Evolutionary conservation across 2,113 vertebrate genomes (phyloP).

Genomic region (Halcyon malimbica): DNA sequence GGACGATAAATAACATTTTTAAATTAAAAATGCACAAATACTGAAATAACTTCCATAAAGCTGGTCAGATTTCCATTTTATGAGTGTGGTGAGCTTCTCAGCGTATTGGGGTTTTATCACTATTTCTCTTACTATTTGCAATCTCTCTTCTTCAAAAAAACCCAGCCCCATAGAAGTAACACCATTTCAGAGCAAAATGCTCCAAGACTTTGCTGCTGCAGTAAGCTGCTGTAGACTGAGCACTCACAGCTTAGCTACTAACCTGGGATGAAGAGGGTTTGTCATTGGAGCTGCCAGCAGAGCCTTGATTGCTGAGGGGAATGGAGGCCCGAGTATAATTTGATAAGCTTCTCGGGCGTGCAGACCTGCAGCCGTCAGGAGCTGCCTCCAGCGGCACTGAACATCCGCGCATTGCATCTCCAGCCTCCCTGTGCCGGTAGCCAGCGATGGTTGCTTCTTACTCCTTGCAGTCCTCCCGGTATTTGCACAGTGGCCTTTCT

Average conservation of each 20-base stretch:
- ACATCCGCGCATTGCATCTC: neutral
- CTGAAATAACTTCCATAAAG: neutral
- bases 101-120: rapidly evolving
- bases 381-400: neutral
- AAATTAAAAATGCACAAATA: neutral
- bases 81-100: neutral
- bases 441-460: neutral
- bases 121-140: neutral
- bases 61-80: neutral
- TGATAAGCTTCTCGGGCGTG: neutral
- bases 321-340: neutral
- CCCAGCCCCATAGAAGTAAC: neutral
- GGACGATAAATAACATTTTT: neutral
- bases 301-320: neutral
- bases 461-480: neutral
- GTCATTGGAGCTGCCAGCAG: neutral
- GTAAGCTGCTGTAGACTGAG: neutral
- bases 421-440: neutral
- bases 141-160: neutral
- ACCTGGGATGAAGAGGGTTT: neutral
- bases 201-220: neutral
- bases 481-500: neutral
- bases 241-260: neutral
- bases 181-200: neutral
- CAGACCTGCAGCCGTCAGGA: neutral